phyloP scores from a whole-genome alignment of 2,888 invertebrate species.

The Cremastinae sp. region DNA sequence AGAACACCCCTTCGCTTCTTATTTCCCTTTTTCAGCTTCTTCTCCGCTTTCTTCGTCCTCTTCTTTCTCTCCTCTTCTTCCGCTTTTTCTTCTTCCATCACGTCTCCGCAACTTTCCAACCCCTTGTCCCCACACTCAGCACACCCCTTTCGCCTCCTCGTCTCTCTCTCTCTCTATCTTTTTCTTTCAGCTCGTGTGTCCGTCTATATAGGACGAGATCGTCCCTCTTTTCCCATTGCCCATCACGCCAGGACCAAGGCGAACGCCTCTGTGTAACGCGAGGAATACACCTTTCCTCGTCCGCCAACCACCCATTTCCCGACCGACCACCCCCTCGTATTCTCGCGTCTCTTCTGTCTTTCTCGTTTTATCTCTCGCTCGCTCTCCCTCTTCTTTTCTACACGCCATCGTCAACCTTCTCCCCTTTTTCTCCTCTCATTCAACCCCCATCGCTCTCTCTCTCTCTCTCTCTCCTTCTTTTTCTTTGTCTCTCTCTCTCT shows the following conservation, averaged over 20 bases:
- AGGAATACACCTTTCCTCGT: constrained; percentile 56
- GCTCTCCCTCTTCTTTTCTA: constrained; percentile 33
- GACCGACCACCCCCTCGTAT: constrained; percentile 56
- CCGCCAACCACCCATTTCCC: constrained; percentile 56
- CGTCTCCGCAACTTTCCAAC: constrained; percentile 33
- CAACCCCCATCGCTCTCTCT: constrained; percentile 60
- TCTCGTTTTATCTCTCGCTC: constrained; percentile 28
- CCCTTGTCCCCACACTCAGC: constrained; percentile 43
- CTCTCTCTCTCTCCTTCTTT: constrained; percentile 46
- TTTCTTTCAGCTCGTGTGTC: constrained; percentile 43
- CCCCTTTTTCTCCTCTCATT: constrained; percentile 59
- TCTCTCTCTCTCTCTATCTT: constrained; percentile 41
- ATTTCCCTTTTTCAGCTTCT: constrained; percentile 49
- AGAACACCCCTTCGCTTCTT: constrained; percentile 16
- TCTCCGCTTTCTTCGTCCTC: constrained; percentile 46
- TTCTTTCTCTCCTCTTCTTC: constrained; percentile 31
- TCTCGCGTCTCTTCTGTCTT: constrained; percentile 60
- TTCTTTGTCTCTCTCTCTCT: constrained; percentile 47
- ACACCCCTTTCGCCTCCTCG: constrained; percentile 44
- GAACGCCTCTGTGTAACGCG: constrained; percentile 52
- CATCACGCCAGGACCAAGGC: constrained; percentile 37
- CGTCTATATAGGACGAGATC: constrained; percentile 51
- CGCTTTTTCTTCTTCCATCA: constrained; percentile 43
- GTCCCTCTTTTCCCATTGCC: constrained; percentile 37
- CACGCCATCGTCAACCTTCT: constrained; percentile 59